Conservation (phyloP, 2,797 vertebrate genomes). For the Anguilla megastoma region DNA sequence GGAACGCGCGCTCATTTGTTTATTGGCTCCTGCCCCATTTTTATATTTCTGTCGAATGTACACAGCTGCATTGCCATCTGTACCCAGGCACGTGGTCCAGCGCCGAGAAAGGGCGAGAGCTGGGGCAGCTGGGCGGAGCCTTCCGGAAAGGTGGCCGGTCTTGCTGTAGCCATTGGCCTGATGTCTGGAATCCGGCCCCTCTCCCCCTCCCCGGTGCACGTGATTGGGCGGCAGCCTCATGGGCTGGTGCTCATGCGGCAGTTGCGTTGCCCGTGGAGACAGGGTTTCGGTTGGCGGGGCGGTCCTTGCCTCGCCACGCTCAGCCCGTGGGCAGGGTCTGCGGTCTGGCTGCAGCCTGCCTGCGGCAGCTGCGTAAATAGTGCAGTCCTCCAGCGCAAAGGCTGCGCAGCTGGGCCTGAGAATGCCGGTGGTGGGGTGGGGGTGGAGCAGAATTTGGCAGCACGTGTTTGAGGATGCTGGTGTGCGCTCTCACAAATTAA, state of each 20-base stretch:
- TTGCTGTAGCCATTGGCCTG: neutral
- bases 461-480: neutral
- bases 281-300: neutral
- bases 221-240: neutral
- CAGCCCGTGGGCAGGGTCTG: neutral
- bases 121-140: neutral
- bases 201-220: neutral
- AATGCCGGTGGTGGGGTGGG: neutral
- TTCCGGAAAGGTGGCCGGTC: neutral
- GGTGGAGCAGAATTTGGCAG: neutral
- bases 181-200: neutral
- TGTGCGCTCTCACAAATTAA: neutral
- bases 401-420: neutral
- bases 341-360: neutral
- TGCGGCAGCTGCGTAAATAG: neutral
- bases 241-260: neutral
- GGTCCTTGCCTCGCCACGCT: neutral
- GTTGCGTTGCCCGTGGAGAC: neutral
- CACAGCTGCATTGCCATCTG: slow-evolving; percentile 1
- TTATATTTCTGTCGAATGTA: slow-evolving; percentile 4
- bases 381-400: neutral
- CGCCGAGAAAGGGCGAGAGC: neutral
- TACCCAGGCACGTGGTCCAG: neutral
- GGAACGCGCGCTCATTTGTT: neutral
- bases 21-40: slow-evolving; percentile 7